A percentile compares a stretch with the other conserved stretches of the same genome.
Conservation (phyloP, 2,888 invertebrate genomes). For the Dione juno region DNA sequence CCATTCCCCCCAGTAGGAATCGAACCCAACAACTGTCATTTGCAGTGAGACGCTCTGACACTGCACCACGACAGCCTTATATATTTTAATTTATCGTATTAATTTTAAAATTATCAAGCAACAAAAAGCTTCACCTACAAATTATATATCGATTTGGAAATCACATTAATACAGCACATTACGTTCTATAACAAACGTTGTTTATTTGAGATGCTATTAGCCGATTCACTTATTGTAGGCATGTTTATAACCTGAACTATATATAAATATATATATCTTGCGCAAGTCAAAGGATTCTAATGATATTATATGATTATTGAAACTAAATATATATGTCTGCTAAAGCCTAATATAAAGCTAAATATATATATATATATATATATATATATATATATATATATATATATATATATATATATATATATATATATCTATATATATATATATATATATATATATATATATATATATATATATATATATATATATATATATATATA, state of each 20-base stretch:
- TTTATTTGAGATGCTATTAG: slow-evolving; percentile 41
- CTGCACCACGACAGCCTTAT: neutral
- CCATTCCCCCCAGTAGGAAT: neutral
- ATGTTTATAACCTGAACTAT: slow-evolving; percentile 31
- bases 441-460: too few species aligned
- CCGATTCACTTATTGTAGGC: slow-evolving; percentile 40
- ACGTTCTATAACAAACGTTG: slow-evolving; percentile 35
- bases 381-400: too few species aligned
- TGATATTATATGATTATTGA: neutral
- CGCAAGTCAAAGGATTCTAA: slow-evolving; percentile 16
- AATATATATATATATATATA: too few species aligned
- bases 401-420: too few species aligned
- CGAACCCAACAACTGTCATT: neutral
- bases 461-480: too few species aligned
- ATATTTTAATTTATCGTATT: neutral
- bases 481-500: too few species aligned
- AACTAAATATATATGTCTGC: neutral
- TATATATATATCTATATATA: too few species aligned
- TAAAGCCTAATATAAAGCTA: too few species aligned
- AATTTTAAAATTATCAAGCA: neutral
- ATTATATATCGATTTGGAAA: slow-evolving; percentile 22
- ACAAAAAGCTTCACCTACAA: slow-evolving; percentile 4
- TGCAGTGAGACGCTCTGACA: neutral
- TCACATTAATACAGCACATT: slow-evolving; percentile 6
- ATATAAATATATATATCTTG: too few species aligned